Conservation (phyloP, 2,888 invertebrate genomes). For the Protodeltote pygarga region DNA sequence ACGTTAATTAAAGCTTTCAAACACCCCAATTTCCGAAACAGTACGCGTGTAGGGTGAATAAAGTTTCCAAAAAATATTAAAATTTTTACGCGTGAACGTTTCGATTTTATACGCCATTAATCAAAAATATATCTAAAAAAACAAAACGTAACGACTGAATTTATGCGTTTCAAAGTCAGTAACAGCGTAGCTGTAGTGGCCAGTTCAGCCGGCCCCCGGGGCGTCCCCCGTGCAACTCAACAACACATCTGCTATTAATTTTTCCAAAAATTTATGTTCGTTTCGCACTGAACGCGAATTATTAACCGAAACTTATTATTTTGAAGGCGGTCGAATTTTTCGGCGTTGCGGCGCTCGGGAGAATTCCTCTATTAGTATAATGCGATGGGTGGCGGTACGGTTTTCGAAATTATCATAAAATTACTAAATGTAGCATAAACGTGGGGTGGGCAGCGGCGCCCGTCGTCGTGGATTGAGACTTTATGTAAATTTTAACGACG, state of each 20-base stretch:
- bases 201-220: conserved; percentile 65
- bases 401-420: conserved; percentile 87
- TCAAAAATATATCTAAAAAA: conserved; percentile 80
- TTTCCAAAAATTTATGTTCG: conserved; percentile 77
- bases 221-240: conserved; percentile 70
- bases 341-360: conserved; percentile 65
- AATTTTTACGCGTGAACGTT: conserved; percentile 70
- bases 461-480: conserved; percentile 85
- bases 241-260: conserved; percentile 86
- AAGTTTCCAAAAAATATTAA: conserved; percentile 63
- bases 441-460: conserved; percentile 82
- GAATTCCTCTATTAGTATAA: conserved; percentile 86
- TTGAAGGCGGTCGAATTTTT: conserved; percentile 77
- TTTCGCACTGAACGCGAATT: conserved; percentile 79
- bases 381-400: conserved; percentile 86
- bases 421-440: conserved; percentile 87
- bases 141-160: conserved; percentile 76
- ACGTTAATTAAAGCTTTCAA: conserved; percentile 51
- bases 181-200: conserved; percentile 57
- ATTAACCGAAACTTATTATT: conserved; percentile 83
- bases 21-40: conserved; percentile 51
- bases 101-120: conserved; percentile 82
- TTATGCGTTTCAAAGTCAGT: conserved; percentile 83
- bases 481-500: conserved; percentile 88
- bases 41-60: conserved; percentile 48